A percentile compares a stretch with the other conserved stretches of the same genome.
Evolutionary conservation across 2,888 invertebrate species (phyloP).

Genomic region (Aphodius granarius): DNA sequence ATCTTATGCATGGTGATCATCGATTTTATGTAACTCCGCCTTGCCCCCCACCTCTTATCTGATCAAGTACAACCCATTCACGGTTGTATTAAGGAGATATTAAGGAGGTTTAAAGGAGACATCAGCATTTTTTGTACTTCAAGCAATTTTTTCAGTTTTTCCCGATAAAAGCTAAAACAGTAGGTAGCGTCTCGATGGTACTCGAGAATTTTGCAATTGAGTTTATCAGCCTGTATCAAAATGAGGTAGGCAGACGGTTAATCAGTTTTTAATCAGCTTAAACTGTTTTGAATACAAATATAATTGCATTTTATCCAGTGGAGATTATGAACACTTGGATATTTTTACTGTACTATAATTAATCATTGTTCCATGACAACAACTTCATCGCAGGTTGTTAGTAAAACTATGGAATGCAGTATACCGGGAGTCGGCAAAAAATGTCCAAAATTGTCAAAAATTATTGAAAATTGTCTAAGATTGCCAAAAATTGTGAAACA

Average conservation of each 20-base stretch:
- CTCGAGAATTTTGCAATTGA: background rate
- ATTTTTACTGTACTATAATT: background rate
- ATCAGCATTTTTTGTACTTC: no score
- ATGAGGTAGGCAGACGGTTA: background rate
- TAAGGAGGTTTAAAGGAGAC: no score
- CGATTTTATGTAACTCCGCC: background rate
- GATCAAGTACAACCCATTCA: background rate
- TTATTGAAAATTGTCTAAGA: no score
- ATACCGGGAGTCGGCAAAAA: no score
- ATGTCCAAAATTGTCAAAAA: no score
- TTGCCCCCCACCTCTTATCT: background rate
- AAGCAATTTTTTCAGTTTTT: no score
- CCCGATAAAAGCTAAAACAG: background rate
- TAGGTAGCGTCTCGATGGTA: background rate
- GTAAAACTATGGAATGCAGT: no score
- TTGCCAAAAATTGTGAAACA: no score
- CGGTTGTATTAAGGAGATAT: background rate
- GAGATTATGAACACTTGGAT: background rate
- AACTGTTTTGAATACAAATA: background rate
- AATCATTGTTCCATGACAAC: background rate
- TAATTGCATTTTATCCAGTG: background rate
- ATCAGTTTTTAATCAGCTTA: background rate
- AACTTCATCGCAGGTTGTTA: no score
- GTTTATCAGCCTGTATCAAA: background rate
- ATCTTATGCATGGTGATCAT: background rate